phyloP scores from a whole-genome alignment of 2,888 invertebrate genomes.

The Pyrrhosoma nymphula region DNA sequence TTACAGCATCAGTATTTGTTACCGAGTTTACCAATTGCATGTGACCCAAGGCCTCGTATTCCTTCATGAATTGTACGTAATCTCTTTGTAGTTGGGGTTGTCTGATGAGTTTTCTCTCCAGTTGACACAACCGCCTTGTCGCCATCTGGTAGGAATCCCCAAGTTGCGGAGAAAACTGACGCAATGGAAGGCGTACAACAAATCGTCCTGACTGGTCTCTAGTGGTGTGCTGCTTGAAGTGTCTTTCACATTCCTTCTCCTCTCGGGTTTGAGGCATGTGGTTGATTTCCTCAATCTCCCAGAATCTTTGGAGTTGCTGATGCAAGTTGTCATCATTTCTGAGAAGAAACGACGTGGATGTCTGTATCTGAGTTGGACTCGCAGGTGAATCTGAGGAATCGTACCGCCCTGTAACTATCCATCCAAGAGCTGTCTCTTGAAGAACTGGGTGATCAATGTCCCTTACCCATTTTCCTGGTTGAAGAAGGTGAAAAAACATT shows the following conservation, averaged over 20 bases:
- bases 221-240: neutral
- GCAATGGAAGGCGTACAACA: conserved; percentile 72
- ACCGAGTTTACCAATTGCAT: conserved; percentile 69
- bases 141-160: neutral
- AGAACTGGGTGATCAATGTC: neutral
- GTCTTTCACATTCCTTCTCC: neutral
- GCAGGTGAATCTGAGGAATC: neutral
- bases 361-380: neutral
- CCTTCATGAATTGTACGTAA: conserved; percentile 71
- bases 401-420: neutral
- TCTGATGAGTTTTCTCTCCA: neutral
- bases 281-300: conserved; percentile 73
- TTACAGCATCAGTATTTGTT: neutral
- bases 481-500: neutral
- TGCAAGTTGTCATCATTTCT: neutral
- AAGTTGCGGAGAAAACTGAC: neutral
- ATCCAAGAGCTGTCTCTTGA: neutral
- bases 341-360: neutral
- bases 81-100: neutral
- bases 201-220: neutral
- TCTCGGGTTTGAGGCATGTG: neutral
- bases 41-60: conserved; percentile 69
- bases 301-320: conserved; percentile 70
- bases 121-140: neutral
- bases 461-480: neutral